Evolutionary conservation across 2,113 vertebrate genomes (phyloP).

Genomic region (Irena cyanogastra): DNA sequence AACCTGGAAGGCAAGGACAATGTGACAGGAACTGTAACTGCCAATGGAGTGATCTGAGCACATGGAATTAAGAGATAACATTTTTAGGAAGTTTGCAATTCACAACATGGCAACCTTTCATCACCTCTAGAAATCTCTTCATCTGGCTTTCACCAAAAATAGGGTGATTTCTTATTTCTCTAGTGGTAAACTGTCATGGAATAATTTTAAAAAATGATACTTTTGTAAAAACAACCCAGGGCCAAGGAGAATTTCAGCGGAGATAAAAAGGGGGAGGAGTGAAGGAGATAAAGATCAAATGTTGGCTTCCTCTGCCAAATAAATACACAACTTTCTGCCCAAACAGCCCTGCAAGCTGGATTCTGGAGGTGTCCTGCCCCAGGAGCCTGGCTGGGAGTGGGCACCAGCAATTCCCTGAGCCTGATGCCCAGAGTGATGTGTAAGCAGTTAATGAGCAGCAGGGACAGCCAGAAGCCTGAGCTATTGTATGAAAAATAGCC

Average conservation of each 20-base stretch:
- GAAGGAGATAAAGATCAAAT: constrained; percentile 17
- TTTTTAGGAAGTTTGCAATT: background rate
- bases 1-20: background rate
- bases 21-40: background rate
- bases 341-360: background rate
- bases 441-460: background rate
- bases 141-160: background rate
- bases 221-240: background rate
- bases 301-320: background rate
- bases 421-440: background rate
- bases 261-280: background rate
- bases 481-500: constrained; percentile 57
- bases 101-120: background rate
- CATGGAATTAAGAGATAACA: background rate
- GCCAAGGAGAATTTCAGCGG: background rate
- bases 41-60: background rate
- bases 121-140: background rate
- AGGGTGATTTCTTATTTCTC: background rate
- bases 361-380: no score
- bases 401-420: background rate
- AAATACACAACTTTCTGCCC: background rate
- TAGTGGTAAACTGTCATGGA: accelerated
- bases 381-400: background rate
- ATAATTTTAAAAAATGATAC: background rate
- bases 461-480: background rate